A percentile compares a stretch with the other conserved stretches of the same genome.
Conservation (phyloP, 1,140 invertebrate species). For the Drosophila baimaii region DNA sequence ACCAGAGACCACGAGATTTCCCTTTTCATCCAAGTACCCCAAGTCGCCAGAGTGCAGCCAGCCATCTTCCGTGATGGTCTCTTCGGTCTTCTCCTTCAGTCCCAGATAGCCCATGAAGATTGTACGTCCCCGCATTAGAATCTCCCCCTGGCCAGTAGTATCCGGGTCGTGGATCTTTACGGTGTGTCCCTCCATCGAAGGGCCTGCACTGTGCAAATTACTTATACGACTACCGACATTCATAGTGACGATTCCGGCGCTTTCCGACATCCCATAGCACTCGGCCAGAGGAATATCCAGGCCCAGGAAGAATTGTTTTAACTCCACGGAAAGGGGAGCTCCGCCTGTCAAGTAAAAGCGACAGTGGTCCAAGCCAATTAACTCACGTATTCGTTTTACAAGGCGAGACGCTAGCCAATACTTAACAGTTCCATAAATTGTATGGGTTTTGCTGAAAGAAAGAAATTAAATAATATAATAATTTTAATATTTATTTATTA, state of each 20-base stretch:
- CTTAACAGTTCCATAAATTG: constrained; percentile 31
- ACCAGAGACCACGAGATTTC: constrained; percentile 92
- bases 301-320: constrained; percentile 94
- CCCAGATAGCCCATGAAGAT: constrained; percentile 96
- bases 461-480: too few relatives aligned
- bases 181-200: constrained; percentile 86
- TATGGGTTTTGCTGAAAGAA: constrained; percentile 33
- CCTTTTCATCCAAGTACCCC: constrained; percentile 89
- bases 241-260: constrained; percentile 89
- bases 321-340: constrained; percentile 92
- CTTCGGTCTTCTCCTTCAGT: constrained; percentile 90
- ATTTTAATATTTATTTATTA: not conserved
- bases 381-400: constrained; percentile 88
- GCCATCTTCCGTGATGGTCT: constrained; percentile 88
- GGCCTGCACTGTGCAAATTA: constrained; percentile 89
- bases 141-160: constrained; percentile 91
- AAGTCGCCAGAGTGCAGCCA: constrained; percentile 94
- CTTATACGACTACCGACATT: constrained; percentile 81
- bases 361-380: constrained; percentile 91
- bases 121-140: constrained; percentile 91
- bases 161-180: constrained; percentile 89
- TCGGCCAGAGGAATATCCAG: constrained; percentile 93
- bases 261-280: constrained; percentile 94
- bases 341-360: constrained; percentile 89
- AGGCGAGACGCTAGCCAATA: constrained; percentile 72